Conservation (phyloP, 1,140 invertebrate genomes). For the Lamellibrachia luymesi region DNA sequence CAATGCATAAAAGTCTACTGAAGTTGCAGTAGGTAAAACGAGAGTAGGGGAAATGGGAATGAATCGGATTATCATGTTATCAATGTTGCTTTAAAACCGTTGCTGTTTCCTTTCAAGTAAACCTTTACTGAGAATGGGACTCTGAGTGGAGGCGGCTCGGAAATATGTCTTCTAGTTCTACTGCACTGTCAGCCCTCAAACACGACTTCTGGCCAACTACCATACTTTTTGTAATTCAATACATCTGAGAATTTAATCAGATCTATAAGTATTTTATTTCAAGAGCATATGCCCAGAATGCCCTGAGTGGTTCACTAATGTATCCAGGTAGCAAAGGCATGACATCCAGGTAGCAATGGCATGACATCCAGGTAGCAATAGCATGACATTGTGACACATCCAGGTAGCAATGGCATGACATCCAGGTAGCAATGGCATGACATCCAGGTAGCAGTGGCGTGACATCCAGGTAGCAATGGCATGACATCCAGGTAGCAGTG, state of each 20-base stretch:
- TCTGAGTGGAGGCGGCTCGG: no score
- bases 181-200: not conserved
- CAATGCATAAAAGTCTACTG: not conserved
- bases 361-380: no score
- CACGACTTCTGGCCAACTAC: not conserved
- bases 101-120: not conserved
- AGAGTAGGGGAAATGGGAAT: no score
- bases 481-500: no score
- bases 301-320: not conserved
- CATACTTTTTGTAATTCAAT: not conserved
- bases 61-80: not conserved
- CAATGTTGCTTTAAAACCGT: not conserved
- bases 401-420: no score
- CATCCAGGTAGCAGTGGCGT: no score
- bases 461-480: no score
- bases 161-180: not conserved
- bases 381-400: no score
- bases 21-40: not conserved
- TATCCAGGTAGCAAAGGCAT: not conserved
- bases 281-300: not conserved
- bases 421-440: no score
- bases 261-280: not conserved
- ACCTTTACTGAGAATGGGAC: not conserved
- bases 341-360: not conserved
- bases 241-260: not conserved